These are phyloP conservation scores for Brachyptera putata DNA, from an alignment of 2,888 invertebrate genomes.

Conservation along the genomic window DNA sequence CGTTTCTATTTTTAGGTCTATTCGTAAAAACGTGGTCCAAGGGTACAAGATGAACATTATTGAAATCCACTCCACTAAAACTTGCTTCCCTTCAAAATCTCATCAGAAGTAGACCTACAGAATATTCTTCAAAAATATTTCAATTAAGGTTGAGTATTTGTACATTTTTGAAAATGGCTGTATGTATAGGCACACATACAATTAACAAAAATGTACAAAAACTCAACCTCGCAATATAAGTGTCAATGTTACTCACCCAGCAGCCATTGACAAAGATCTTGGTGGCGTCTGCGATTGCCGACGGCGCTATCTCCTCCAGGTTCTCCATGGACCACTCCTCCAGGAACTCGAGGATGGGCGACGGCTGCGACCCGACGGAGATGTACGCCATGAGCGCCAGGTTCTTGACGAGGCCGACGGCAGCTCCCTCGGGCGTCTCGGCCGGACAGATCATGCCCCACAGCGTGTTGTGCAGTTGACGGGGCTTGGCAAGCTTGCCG, in stretches of 20 bases:
- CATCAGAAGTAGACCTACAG: too few relatives aligned
- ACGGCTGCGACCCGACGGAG: constrained; percentile 98
- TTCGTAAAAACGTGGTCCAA: too few relatives aligned
- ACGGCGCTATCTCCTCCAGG: constrained; percentile 98
- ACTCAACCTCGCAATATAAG: background rate
- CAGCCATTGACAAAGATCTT: constrained; percentile 99
- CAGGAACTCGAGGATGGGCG: constrained; percentile 99
- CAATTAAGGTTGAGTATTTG: too few relatives aligned
- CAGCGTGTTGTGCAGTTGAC: constrained; percentile 97
- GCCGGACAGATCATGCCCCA: constrained; percentile 98
- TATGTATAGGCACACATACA: too few relatives aligned
- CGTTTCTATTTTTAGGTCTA: too few relatives aligned
- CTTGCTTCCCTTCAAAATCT: too few relatives aligned
- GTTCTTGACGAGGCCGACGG: constrained; percentile 94
- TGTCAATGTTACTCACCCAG: constrained; percentile 60
- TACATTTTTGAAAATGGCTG: too few relatives aligned
- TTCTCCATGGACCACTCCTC: constrained; percentile 99
- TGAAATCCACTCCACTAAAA: too few relatives aligned
- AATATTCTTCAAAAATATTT: too few relatives aligned
- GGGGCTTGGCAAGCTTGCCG: constrained; percentile 97
- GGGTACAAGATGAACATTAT: too few relatives aligned
- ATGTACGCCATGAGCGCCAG: constrained; percentile 99
- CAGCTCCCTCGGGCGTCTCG: constrained; percentile 97
- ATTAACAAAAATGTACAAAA: background rate
- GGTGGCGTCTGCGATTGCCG: constrained; percentile 97